Conservation (phyloP, 2,797 vertebrate genomes). For the Coreius guichenoti region DNA sequence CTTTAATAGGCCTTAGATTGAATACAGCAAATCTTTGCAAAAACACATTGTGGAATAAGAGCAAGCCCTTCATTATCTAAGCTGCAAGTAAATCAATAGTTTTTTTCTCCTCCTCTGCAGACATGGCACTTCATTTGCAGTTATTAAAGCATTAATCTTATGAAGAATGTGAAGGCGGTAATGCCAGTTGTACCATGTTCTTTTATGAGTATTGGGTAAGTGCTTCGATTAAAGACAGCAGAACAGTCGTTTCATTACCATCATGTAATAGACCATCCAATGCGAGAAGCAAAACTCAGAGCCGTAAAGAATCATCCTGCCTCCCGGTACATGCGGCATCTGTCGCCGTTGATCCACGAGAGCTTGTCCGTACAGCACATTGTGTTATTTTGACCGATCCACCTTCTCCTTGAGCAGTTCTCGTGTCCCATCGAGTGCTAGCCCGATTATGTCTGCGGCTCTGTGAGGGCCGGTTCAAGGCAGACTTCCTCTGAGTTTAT, state of each 20-base stretch:
- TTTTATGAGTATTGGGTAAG: constrained; percentile 36
- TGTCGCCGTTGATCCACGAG: constrained; percentile 4
- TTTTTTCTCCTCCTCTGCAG: constrained; percentile 34
- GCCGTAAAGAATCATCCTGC: neutral
- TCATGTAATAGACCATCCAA: constrained; percentile 56
- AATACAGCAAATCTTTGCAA: constrained; percentile 34
- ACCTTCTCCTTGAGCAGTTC: constrained; percentile 21
- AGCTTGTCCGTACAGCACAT: neutral
- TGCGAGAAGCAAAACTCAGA: constrained; percentile 50
- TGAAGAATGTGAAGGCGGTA: constrained; percentile 5
- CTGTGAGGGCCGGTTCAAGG: neutral
- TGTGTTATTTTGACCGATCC: constrained; percentile 23
- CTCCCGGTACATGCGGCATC: neutral
- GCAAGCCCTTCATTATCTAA: constrained; percentile 39
- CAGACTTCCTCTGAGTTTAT: neutral
- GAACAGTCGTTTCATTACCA: constrained; percentile 1
- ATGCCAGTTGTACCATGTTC: constrained; percentile 26
- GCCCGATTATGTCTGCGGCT: constrained; percentile 27
- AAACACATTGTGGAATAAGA: constrained; percentile 13
- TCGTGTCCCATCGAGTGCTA: constrained; percentile 17
- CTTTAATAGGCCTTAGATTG: constrained; percentile 1
- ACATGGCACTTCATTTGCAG: constrained; percentile 50
- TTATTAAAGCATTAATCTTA: constrained; percentile 60
- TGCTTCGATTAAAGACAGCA: constrained; percentile 21
- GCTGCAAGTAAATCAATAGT: constrained; percentile 54